Base-by-base conservation (phyloP, 2,888 invertebrate genomes). In the Plusia festucae region DNA sequence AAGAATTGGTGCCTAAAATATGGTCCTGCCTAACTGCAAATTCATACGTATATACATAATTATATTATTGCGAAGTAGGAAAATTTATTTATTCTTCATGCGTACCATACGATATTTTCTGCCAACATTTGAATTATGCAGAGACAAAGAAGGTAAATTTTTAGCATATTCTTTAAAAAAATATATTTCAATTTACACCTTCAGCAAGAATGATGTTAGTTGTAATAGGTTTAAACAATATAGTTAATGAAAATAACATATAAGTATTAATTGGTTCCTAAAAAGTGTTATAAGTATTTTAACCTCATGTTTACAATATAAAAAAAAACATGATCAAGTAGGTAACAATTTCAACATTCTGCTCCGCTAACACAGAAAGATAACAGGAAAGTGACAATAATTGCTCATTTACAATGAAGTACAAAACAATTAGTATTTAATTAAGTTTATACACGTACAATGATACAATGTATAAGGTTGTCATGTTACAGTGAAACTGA, bases 401-500 rank as follows among this genome's bases (percentile, higher is more conserved):
- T 73, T 56, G 20, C 46, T 46, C 20, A 61, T 58, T 18, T 56
- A 15, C 44, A 55, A 30, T 67, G 55, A 63, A 67, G 80, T 64
- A 68, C 69, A 64, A 49, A 60, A 40, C 65, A 64, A 69, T 78
- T 60, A 56, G 54, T 56, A 68, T 78, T 73, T 65, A 74, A 78
- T 78, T 78, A 64, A 52, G 58, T 53, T 65, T 66, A 70, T 75
- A 79, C 79, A 81, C 70, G 73, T 78, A 78, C 70, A 83, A 72
- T 76, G 77, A 78, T 78, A 78, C 76, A 67, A 77, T 70, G 65
- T 76, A 71, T 80, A 65, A 78, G 34, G 68, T 65, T 65, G 69
- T 75, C 79, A 76, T 76, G 82, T 79, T 79, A 76, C 80, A 81
- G 73, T 81, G 79, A 62, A 73, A 83, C 69, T 73, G 78, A 78